These are phyloP conservation scores for Achlya flavicornis DNA, from an alignment of 2,888 invertebrate genomes.

Conservation along the genomic window DNA sequence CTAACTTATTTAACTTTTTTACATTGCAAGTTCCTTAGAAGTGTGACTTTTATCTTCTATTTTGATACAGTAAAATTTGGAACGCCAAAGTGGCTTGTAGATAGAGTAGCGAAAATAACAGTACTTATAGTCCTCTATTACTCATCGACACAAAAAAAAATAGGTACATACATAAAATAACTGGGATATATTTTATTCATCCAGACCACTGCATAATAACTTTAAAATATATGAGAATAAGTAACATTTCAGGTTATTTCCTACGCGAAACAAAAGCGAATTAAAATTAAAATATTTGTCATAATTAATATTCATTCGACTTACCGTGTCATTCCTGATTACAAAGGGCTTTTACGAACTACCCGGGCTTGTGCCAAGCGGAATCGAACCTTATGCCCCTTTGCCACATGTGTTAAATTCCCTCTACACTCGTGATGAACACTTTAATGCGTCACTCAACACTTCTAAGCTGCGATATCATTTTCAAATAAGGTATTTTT, in stretches of 20 bases:
- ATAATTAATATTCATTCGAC: constrained; percentile 38
- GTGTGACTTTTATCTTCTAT: no score
- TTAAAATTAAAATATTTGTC: background rate
- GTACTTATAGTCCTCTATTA: no score
- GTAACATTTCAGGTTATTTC: background rate
- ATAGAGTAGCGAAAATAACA: no score
- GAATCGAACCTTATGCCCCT: constrained; percentile 74
- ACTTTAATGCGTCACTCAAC: constrained; percentile 29
- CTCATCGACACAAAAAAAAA: no score
- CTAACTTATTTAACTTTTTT: no score
- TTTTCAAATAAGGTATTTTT: background rate
- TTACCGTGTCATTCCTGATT: constrained; percentile 77
- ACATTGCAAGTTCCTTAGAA: no score
- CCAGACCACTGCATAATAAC: background rate
- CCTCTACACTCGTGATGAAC: constrained; percentile 44
- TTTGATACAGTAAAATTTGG: no score
- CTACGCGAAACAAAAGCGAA: background rate
- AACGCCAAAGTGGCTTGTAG: no score
- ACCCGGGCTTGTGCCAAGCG: constrained; percentile 80
- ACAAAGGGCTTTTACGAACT: constrained; percentile 66
- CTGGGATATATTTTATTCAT: no score
- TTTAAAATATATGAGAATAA: background rate
- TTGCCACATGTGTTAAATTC: constrained; percentile 79
- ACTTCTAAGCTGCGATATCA: constrained; percentile 17
- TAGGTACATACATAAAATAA: no score